A percentile compares a stretch with the other conserved stretches of the same genome.
phyloP scores from a whole-genome alignment of 2,797 vertebrate genomes.

The Australoheros facetus region DNA sequence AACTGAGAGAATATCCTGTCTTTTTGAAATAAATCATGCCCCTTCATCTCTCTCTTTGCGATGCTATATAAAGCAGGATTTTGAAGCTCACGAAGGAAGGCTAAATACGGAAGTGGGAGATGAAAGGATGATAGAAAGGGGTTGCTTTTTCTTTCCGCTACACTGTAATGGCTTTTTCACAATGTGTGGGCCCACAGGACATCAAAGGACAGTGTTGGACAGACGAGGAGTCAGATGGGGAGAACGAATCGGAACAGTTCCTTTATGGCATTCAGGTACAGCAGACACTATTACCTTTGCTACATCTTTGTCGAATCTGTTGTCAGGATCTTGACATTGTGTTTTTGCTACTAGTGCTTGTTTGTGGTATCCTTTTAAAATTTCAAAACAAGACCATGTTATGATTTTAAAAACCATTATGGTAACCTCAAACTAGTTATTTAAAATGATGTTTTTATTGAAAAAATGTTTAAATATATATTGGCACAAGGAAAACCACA shows the following conservation, averaged over 20 bases:
- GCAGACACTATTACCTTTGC: not conserved
- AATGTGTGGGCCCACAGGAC: conserved; percentile 82
- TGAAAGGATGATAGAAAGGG: conserved; percentile 61
- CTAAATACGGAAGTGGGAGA: conserved; percentile 66
- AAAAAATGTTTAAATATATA: not conserved
- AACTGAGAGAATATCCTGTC: conserved; percentile 35
- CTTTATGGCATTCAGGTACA: conserved; percentile 96
- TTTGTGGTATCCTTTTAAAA: not conserved
- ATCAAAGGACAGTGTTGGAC: conserved; percentile 98
- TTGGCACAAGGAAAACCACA: not conserved
- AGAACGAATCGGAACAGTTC: conserved; percentile 98
- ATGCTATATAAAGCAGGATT: conserved; percentile 64
- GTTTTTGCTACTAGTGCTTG: not conserved
- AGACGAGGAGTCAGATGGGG: conserved; percentile 97
- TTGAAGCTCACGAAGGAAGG: conserved; percentile 60
- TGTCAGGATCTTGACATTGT: not conserved
- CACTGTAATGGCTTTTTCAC: conserved; percentile 64
- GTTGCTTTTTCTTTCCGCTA: conserved; percentile 46
- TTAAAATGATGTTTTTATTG: not conserved
- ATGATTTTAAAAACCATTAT: not conserved
- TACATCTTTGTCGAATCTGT: conserved; percentile 1
- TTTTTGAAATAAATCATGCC: conserved; percentile 32
- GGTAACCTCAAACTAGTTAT: not conserved
- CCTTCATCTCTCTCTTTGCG: conserved; percentile 34
- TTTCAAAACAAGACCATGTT: not conserved